Conservation (phyloP, 2,113 vertebrate genomes). For the Rhinolophus sinicus region DNA sequence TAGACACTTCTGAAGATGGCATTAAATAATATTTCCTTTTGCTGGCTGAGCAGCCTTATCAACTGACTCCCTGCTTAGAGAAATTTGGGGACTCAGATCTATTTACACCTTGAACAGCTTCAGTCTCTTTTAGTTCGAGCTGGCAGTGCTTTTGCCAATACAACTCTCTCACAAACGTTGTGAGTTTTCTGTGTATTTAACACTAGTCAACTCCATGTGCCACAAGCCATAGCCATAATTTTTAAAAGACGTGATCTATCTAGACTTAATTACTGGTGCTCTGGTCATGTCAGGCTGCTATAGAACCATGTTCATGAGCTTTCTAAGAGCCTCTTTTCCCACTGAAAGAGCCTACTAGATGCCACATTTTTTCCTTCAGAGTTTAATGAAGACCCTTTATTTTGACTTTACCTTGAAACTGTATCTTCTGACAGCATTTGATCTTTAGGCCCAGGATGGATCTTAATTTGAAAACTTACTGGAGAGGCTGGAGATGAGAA, state of each 20-base stretch:
- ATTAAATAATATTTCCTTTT: neutral
- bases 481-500: conserved; percentile 31
- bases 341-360: neutral
- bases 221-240: neutral
- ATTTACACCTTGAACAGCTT: neutral
- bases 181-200: neutral
- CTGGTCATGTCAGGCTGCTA: neutral
- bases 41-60: neutral
- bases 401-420: neutral
- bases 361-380: neutral
- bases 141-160: neutral
- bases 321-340: neutral
- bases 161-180: neutral
- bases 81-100: neutral
- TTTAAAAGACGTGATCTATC: neutral
- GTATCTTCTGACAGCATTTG: conserved; percentile 2
- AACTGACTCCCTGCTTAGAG: neutral
- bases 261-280: neutral
- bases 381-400: neutral
- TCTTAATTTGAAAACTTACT: conserved; percentile 44
- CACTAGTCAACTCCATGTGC: neutral
- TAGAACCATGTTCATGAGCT: neutral
- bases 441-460: neutral
- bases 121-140: neutral
- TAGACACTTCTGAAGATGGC: neutral